Evolutionary conservation across 1,140 invertebrate species (phyloP).

Genomic region (Gryon sp.): DNA sequence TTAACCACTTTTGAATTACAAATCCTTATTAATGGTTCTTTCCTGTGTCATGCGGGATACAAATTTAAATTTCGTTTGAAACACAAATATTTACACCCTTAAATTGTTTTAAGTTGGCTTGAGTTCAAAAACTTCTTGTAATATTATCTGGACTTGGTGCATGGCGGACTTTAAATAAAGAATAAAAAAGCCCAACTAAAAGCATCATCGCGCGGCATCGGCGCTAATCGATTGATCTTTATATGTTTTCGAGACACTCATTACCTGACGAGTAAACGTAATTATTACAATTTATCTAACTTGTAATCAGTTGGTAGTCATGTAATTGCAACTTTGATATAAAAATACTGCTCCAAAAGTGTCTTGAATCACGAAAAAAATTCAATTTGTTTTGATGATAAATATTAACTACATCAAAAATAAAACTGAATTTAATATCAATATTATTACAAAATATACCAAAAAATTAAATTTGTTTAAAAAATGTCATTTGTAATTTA

Average conservation of each 20-base stretch:
- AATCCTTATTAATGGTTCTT: constrained; percentile 8
- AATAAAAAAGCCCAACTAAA: constrained; percentile 10
- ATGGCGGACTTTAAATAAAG: constrained; percentile 7
- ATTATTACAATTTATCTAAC: constrained; percentile 9
- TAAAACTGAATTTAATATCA: too few species aligned
- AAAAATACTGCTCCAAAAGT: too few species aligned
- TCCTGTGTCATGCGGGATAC: not conserved
- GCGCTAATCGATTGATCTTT: constrained; percentile 21
- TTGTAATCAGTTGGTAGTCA: constrained; percentile 30
- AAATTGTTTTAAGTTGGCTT: constrained; percentile 8
- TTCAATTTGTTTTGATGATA: too few species aligned
- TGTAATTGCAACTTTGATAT: too few species aligned
- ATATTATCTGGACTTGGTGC: not conserved
- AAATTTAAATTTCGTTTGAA: constrained; percentile 3
- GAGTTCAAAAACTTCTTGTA: constrained; percentile 11
- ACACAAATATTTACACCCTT: constrained; percentile 12
- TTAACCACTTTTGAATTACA: not conserved
- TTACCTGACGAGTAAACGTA: not conserved
- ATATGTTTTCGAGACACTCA: not conserved
- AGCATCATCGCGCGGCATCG: not conserved
- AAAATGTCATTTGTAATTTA: too few species aligned
- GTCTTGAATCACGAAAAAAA: too few species aligned
- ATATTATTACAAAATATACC: too few species aligned
- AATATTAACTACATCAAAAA: too few species aligned
- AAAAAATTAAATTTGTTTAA: too few species aligned